Evolutionary conservation across 2,113 vertebrate species (phyloP).

Genomic region (Prietella phreatophila): DNA sequence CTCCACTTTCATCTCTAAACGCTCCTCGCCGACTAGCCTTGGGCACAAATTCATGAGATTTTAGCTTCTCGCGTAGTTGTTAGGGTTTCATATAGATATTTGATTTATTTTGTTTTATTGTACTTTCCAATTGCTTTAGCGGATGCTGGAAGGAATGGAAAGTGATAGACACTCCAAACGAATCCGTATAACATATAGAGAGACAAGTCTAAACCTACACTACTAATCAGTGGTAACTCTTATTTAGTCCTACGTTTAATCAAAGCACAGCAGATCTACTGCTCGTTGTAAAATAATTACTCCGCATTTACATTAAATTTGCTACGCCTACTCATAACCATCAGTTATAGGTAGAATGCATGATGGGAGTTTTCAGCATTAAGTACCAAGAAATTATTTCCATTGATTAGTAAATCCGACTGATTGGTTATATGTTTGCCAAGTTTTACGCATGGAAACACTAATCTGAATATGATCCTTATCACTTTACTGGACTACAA

Average conservation of each 20-base stretch:
- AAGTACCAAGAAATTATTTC: not conserved
- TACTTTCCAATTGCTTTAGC: constrained; percentile 51
- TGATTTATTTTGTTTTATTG: constrained; percentile 62
- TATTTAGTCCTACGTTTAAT: not conserved
- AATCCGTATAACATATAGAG: constrained; percentile 32
- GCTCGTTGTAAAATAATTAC: not conserved
- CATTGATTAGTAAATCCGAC: not conserved
- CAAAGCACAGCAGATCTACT: not conserved
- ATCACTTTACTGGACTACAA: not conserved
- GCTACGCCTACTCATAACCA: not conserved
- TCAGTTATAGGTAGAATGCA: not conserved
- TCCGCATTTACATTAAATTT: not conserved
- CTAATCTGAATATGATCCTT: not conserved
- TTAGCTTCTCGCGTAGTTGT: constrained; percentile 57
- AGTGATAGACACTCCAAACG: constrained; percentile 41
- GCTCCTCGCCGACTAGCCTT: constrained; percentile 89
- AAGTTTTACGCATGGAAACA: not conserved
- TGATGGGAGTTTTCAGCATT: not conserved
- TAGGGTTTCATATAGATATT: constrained; percentile 67
- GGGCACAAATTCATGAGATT: constrained; percentile 90
- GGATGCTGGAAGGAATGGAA: constrained; percentile 39
- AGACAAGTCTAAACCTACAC: constrained; percentile 28
- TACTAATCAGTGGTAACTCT: not conserved
- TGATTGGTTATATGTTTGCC: not conserved
- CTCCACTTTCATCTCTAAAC: constrained; percentile 99